phyloP scores from a whole-genome alignment of 2,113 vertebrate genomes.

The Istiophorus platypterus region DNA sequence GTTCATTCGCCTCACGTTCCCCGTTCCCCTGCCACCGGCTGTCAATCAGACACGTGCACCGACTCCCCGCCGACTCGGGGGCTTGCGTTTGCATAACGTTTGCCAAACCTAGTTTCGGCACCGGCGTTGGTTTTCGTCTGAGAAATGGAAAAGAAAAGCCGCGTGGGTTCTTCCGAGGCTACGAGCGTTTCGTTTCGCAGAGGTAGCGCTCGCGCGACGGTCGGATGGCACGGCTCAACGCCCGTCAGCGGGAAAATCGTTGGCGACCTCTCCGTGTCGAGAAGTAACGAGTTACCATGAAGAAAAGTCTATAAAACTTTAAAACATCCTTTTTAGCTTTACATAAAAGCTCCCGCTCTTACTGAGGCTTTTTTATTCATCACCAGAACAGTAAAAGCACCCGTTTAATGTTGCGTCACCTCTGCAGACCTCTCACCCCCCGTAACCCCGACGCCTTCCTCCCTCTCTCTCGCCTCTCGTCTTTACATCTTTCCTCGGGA shows the following conservation, averaged over 20 bases:
- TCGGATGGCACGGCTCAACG: neutral
- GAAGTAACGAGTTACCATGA: neutral
- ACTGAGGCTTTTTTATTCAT: neutral
- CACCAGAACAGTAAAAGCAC: neutral
- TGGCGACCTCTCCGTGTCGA: neutral
- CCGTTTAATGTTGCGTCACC: neutral
- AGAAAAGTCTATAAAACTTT: neutral
- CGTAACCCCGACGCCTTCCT: slow-evolving; percentile 5
- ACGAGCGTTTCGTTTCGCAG: neutral
- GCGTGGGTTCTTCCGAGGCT: neutral
- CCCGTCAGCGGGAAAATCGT: neutral
- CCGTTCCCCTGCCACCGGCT: neutral
- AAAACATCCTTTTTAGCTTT: neutral
- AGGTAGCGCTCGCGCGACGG: neutral
- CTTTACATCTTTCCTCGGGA: slow-evolving; percentile 34
- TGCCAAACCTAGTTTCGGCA: neutral
- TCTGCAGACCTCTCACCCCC: slow-evolving; percentile 16
- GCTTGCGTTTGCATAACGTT: neutral
- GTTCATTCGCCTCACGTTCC: neutral
- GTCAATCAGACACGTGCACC: neutral
- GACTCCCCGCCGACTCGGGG: neutral
- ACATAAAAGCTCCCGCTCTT: neutral
- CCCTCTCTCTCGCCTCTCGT: neutral
- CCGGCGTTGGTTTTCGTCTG: neutral
- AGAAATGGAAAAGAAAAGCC: neutral